These are phyloP conservation scores for Cavia porcellus DNA, from an alignment of 2,113 vertebrate genomes.

Conservation along the genomic window DNA sequence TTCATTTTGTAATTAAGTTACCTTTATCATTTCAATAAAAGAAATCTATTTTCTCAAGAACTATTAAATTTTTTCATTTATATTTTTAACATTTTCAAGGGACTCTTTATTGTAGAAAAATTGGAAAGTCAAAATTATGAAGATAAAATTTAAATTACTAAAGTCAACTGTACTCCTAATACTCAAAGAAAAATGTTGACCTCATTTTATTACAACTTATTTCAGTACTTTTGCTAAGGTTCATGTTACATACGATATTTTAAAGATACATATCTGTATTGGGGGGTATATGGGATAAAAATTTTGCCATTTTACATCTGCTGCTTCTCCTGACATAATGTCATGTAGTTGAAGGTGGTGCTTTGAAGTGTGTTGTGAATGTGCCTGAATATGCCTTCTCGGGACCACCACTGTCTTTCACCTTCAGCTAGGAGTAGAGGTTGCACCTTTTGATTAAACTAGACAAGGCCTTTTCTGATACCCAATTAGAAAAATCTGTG, in stretches of 20 bases:
- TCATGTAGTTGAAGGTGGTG: not conserved
- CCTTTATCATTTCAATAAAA: slow-evolving; percentile 22
- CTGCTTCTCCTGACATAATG: not conserved
- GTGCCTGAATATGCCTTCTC: not conserved
- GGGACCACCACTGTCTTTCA: not conserved
- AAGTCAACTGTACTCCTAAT: not conserved
- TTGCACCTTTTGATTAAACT: slow-evolving; percentile 54
- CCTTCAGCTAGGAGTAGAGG: slow-evolving; percentile 29
- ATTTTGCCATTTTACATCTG: not conserved
- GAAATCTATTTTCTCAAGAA: not conserved
- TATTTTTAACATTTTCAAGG: not conserved
- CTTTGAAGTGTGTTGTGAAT: not conserved
- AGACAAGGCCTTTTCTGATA: slow-evolving; percentile 43
- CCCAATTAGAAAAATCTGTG: slow-evolving; percentile 66
- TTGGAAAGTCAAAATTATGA: not conserved
- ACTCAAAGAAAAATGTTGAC: not conserved
- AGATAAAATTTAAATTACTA: not conserved
- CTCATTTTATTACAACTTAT: not conserved
- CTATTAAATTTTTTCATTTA: not conserved
- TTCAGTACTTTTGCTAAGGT: not conserved
- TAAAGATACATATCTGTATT: not conserved
- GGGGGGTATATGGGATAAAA: not conserved
- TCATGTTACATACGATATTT: not conserved
- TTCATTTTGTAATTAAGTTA: not conserved
- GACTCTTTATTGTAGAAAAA: not conserved